A percentile compares a stretch with the other conserved stretches of the same genome.
Evolutionary conservation across 2,888 invertebrate genomes (phyloP).

Genomic region (Pardosa pseudoannulata): DNA sequence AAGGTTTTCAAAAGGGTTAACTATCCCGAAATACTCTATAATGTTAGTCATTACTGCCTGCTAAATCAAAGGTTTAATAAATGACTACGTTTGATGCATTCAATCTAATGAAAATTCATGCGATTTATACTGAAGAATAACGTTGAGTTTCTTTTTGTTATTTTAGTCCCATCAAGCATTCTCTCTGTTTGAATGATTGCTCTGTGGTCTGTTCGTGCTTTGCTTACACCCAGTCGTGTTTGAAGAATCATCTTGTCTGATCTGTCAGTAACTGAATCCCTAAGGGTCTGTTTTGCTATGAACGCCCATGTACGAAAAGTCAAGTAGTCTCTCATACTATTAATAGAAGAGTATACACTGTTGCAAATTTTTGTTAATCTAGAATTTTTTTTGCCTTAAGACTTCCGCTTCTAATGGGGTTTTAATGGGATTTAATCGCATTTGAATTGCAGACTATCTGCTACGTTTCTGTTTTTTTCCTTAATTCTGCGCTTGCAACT

Average conservation of each 20-base stretch:
- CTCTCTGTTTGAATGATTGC: neutral
- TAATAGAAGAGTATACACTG: constrained; percentile 14
- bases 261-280: neutral
- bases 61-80: too few relatives aligned
- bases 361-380: constrained; percentile 7
- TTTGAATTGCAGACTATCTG: neutral
- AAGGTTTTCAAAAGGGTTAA: too few relatives aligned
- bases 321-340: neutral
- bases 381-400: neutral
- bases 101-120: neutral
- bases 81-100: too few relatives aligned
- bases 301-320: neutral
- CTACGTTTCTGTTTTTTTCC: neutral
- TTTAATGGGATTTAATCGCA: constrained; percentile 42
- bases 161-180: neutral
- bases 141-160: neutral
- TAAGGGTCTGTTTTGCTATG: neutral
- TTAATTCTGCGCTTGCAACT: neutral
- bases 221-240: neutral
- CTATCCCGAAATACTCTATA: too few relatives aligned
- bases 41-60: too few relatives aligned
- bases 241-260: neutral
- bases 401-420: constrained; percentile 32
- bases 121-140: neutral
- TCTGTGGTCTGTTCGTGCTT: neutral